Evolutionary conservation across 2,113 vertebrate genomes (phyloP).

Genomic region (Rhegmatorhina hoffmannsi): DNA sequence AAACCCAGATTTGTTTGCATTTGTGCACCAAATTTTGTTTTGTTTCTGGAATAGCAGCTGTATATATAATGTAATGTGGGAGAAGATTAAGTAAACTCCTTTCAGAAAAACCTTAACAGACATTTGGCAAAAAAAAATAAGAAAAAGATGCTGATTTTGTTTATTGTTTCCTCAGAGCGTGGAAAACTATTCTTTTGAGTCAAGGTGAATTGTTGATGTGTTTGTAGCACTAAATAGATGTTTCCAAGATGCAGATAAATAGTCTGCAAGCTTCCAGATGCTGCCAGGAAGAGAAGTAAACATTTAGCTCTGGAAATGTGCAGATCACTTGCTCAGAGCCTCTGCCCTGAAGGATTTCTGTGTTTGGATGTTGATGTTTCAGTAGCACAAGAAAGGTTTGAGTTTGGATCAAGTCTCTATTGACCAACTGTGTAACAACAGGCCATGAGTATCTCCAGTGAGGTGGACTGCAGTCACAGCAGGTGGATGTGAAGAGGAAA

Average conservation of each 20-base stretch:
- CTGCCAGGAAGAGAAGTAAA: not conserved
- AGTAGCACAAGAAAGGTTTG: not conserved
- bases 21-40: constrained; percentile 16
- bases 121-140: not conserved
- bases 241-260: not conserved
- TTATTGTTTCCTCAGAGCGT: constrained; percentile 8
- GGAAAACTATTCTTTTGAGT: not conserved
- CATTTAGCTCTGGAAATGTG: not conserved
- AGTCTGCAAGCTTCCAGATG: not conserved
- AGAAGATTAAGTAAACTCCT: not conserved
- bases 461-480: not conserved
- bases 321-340: not conserved
- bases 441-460: not conserved
- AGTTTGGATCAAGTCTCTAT: not conserved
- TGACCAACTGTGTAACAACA: not conserved
- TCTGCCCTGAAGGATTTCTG: not conserved
- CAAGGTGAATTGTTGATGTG: constrained; percentile 27
- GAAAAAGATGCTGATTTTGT: not conserved
- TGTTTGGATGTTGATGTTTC: not conserved
- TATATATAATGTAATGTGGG: not conserved
- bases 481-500: not conserved
- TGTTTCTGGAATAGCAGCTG: constrained; percentile 35
- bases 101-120: constrained; percentile 29
- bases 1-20: not conserved
- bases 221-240: not conserved